A percentile compares a stretch with the other conserved stretches of the same genome.
phyloP scores from a whole-genome alignment of 2,888 invertebrate species.

The Hirtodrosophila trivittata region DNA sequence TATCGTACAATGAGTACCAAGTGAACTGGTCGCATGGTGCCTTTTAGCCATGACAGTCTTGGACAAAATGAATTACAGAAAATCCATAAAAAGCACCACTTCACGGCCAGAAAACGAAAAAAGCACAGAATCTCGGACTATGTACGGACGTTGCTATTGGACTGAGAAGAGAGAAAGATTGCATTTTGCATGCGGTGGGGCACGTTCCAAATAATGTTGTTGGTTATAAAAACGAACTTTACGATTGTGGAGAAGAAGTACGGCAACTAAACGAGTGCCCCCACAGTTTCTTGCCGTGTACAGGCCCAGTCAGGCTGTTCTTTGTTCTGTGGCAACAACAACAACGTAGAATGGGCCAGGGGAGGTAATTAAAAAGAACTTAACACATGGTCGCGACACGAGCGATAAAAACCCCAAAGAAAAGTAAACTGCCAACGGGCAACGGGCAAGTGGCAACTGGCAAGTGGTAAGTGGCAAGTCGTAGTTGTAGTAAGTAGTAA shows the following conservation, averaged over 20 bases:
- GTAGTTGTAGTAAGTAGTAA: conserved; percentile 1
- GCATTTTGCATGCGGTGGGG: conserved; percentile 8
- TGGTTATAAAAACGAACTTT: conserved; percentile 49
- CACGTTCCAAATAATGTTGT: conserved; percentile 50
- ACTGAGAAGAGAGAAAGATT: neutral
- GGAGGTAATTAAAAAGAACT: conserved; percentile 71
- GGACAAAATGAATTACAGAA: neutral
- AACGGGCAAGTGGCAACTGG: conserved; percentile 18
- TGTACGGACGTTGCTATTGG: neutral
- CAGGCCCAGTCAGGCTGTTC: no score
- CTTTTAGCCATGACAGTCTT: conserved; percentile 13
- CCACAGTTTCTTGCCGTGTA: neutral
- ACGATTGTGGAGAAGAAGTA: conserved; percentile 26
- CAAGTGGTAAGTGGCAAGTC: conserved; percentile 18
- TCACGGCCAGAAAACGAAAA: conserved; percentile 2
- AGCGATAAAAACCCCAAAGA: conserved; percentile 33
- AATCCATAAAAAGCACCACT: conserved; percentile 9
- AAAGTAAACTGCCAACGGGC: conserved; percentile 7
- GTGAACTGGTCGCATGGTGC: neutral
- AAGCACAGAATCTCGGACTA: conserved; percentile 29
- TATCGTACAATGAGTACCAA: neutral
- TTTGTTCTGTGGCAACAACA: neutral
- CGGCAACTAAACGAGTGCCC: neutral
- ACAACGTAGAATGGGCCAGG: neutral
- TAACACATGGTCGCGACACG: conserved; percentile 66